Percentiles rank a stretch among this genome's conserved stretches.
Conservation (phyloP, 2,113 vertebrate species). For the Leptocoma aspasia region DNA sequence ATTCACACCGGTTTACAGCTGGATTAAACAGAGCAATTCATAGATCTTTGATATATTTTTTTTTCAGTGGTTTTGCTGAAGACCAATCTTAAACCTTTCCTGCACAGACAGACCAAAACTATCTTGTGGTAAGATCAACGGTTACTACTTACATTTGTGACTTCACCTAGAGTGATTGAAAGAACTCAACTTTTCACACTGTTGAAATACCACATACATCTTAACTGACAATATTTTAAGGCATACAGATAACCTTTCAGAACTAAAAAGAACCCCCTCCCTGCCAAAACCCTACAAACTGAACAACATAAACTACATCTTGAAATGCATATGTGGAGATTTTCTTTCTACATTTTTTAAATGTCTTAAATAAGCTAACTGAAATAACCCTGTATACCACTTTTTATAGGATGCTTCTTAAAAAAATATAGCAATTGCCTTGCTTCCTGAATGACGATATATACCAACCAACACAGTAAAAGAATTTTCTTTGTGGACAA, state of each 20-base stretch:
- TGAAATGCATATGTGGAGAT: background rate
- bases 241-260: background rate
- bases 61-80: slow-evolving; percentile 48
- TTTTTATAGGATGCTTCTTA: background rate
- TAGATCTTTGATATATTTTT: background rate
- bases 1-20: slow-evolving; percentile 3
- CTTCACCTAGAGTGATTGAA: slow-evolving; percentile 58
- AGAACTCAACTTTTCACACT: slow-evolving; percentile 63
- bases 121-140: slow-evolving; percentile 74
- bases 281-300: background rate
- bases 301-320: background rate
- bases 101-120: slow-evolving; percentile 80
- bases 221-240: slow-evolving; percentile 50
- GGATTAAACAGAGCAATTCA: slow-evolving; percentile 2
- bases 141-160: slow-evolving; percentile 59
- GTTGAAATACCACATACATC: slow-evolving; percentile 56
- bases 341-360: background rate
- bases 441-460: background rate
- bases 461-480: background rate
- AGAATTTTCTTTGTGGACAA: background rate
- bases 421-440: background rate
- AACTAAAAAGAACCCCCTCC: background rate
- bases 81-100: slow-evolving; percentile 68
- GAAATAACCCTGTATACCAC: background rate
- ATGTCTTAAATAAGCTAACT: background rate